These are phyloP conservation scores for Promerops cafer DNA, from an alignment of 2,113 vertebrate genomes.

Conservation along the genomic window DNA sequence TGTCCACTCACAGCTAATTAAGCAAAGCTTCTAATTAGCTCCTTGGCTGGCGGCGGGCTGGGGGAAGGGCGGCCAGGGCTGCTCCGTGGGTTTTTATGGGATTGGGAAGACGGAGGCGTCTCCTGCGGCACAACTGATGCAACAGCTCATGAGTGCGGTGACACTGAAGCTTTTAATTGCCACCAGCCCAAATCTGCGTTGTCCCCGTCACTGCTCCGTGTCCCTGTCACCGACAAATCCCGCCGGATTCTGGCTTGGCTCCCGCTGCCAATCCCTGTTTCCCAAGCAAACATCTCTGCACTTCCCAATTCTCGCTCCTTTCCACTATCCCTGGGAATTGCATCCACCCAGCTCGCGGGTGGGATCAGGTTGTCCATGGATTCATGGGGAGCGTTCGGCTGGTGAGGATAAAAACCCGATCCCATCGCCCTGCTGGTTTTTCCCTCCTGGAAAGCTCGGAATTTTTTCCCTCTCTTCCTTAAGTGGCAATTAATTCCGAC, in stretches of 20 bases:
- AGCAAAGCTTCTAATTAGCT: not conserved
- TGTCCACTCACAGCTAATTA: not conserved
- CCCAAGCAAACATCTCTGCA: not conserved
- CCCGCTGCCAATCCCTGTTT: not conserved
- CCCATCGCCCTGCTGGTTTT: too few species aligned
- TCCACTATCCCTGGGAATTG: not conserved
- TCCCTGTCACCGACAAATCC: not conserved
- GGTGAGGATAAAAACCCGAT: not conserved
- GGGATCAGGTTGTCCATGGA: not conserved
- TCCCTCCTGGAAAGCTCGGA: not conserved
- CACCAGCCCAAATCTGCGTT: accelerated
- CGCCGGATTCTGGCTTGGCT: not conserved
- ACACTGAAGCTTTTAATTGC: not conserved
- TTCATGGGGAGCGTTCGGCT: accelerated
- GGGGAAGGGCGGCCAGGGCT: not conserved
- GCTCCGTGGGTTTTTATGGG: not conserved
- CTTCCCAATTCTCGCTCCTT: not conserved
- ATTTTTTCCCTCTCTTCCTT: not conserved
- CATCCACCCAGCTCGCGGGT: accelerated
- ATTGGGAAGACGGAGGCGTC: not conserved
- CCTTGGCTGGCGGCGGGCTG: not conserved
- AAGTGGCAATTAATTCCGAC: not conserved
- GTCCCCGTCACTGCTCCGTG: not conserved
- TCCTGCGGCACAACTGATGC: not conserved
- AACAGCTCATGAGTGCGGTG: accelerated